Base-by-base conservation (phyloP, 2,888 invertebrate genomes). In the Lobophora halterata region DNA sequence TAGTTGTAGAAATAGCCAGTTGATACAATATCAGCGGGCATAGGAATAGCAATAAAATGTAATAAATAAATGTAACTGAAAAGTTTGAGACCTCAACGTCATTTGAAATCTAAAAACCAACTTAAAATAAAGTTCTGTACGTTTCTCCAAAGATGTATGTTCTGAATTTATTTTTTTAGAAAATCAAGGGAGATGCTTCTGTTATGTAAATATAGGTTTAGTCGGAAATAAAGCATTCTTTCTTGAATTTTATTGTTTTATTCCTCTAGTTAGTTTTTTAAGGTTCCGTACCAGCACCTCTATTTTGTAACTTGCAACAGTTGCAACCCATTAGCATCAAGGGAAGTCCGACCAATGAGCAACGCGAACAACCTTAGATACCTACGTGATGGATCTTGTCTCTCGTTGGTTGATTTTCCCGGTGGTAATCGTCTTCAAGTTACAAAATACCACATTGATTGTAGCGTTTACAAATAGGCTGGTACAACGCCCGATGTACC, bases 81-180 rank as follows among this genome's bases (percentile, higher is more conserved):
- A 21, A 25, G 25, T 18, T 8, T 19, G 20, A 8, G 25, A 24
- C 32, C 17, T 24, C 19, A 8, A 20, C 17, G 46, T 30, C 40
- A 46, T 51, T 49, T 40, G 31, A 45, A 39, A 41, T 25, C 17
- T 28, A 21, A 40, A 43, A 50, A 47, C 45, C 40, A 54, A 52
- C 57, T 55, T 53, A 29, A n/a, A n/a, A n/a, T n/a, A n/a, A 52
- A 49, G 42, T 59, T 66, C 58, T 47, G 48, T 63, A 70, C 61
- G 55, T 68, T 70, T 46, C 42, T 40, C 70, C 74, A 73, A 74
- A 75, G 73, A 72, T 71, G 65, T 72, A 67, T 57, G 64, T 67
- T 66, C 64, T 65, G 66, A 71, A 65, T 65, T 69, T 68, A 68
- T 72, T 74, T 74, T 75, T 74, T 59, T 71, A 67, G 53, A 55